Evolutionary conservation across 1,140 invertebrate species (phyloP).

Genomic region (Hycleus phaleratus): DNA sequence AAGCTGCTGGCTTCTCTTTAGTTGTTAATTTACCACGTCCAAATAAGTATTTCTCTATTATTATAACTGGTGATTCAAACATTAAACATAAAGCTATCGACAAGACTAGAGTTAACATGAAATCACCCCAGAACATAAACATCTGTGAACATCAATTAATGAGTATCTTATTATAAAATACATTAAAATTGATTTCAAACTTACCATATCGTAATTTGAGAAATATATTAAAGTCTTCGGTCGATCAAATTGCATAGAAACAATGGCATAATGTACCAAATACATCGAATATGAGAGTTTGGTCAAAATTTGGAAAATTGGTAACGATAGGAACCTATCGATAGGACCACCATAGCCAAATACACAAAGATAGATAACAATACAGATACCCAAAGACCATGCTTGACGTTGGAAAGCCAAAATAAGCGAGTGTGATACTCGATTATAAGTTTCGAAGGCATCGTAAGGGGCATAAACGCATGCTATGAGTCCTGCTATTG

Average conservation of each 20-base stretch:
- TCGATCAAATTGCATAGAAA: not conserved
- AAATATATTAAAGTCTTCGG: not conserved
- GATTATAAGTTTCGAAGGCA: not conserved
- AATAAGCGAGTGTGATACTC: conserved; percentile 44
- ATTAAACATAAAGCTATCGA: conserved; percentile 1
- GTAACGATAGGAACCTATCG: conserved; percentile 14
- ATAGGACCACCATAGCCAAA: conserved; percentile 49
- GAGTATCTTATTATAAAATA: not conserved
- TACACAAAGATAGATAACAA: conserved; percentile 58
- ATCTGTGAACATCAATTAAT: conserved; percentile 2
- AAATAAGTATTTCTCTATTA: conserved; percentile 4
- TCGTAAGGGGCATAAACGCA: not conserved
- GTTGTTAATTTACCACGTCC: not conserved
- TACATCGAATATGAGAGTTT: conserved; percentile 21
- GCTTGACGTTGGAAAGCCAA: conserved; percentile 48
- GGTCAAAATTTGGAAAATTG: conserved; percentile 15
- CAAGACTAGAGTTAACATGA: conserved; percentile 1
- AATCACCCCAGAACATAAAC: conserved; percentile 5
- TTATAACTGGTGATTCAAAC: conserved; percentile 16
- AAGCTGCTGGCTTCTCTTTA: no score
- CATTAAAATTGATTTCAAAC: not conserved
- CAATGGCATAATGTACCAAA: conserved; percentile 15
- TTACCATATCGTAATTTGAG: not conserved
- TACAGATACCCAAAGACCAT: conserved; percentile 53
- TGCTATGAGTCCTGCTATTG: not conserved